A percentile compares a stretch with the other conserved stretches of the same genome.
These are phyloP conservation scores for Haliaeetus albicilla DNA, from an alignment of 2,797 vertebrate species.

Conservation along the genomic window DNA sequence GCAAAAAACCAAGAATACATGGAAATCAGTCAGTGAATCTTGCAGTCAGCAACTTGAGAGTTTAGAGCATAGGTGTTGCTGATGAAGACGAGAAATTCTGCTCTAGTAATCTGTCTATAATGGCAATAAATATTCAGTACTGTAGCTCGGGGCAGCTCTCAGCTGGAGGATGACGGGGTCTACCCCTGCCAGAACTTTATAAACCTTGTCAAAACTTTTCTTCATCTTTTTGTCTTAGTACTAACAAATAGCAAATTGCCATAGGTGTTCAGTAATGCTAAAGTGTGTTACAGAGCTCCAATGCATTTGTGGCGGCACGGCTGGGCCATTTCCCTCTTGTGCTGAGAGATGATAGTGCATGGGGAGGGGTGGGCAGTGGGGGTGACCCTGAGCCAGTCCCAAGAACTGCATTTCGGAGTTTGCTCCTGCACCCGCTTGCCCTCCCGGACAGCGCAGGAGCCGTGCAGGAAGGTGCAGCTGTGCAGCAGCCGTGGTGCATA, in stretches of 20 bases:
- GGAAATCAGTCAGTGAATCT: neutral
- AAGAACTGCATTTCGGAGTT: neutral
- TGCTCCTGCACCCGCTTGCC: neutral
- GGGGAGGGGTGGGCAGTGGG: fast-evolving
- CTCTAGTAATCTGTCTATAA: neutral
- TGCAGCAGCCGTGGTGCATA: fast-evolving
- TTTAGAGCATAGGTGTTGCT: neutral
- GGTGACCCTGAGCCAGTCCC: neutral
- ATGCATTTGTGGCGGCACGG: neutral
- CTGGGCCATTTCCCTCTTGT: fast-evolving
- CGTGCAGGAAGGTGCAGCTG: neutral
- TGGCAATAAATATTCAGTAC: neutral
- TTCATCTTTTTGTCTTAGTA: neutral
- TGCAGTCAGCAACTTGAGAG: neutral
- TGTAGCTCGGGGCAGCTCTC: neutral
- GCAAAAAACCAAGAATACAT: neutral
- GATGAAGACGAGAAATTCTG: neutral
- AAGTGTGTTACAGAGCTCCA: neutral
- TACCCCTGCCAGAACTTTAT: neutral
- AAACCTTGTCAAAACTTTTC: neutral
- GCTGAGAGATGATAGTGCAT: neutral
- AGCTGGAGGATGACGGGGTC: neutral
- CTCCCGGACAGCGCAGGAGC: neutral
- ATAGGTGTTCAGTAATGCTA: neutral
- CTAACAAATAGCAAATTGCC: neutral